A percentile compares a stretch with the other conserved stretches of the same genome.
phyloP scores from a whole-genome alignment of 2,113 vertebrate genomes.

The Silurus glanis region DNA sequence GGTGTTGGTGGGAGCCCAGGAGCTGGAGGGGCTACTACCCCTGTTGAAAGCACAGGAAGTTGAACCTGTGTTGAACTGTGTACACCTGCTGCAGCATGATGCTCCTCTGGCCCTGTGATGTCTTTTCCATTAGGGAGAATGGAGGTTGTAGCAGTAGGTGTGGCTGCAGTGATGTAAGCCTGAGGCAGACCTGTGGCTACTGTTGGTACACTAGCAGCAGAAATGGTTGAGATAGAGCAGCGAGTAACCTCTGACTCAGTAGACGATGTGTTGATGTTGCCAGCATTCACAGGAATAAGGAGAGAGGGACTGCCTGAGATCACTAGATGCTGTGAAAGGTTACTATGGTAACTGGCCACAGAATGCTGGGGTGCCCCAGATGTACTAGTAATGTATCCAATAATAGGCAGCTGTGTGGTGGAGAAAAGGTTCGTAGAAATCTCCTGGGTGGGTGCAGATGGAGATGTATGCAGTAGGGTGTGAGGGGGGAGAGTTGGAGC shows the following conservation, averaged over 20 bases:
- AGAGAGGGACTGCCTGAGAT: slow-evolving; percentile 92
- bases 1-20: slow-evolving; percentile 62
- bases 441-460: slow-evolving; percentile 80
- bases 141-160: slow-evolving; percentile 67
- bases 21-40: slow-evolving; percentile 59
- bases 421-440: slow-evolving; percentile 87
- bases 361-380: slow-evolving; percentile 68
- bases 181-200: slow-evolving; percentile 87
- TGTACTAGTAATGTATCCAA: slow-evolving; percentile 85
- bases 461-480: slow-evolving; percentile 88
- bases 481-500: slow-evolving; percentile 78
- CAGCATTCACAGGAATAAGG: slow-evolving; percentile 84
- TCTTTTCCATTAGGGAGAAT: slow-evolving; percentile 87
- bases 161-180: slow-evolving; percentile 76
- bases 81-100: slow-evolving; percentile 49
- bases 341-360: slow-evolving; percentile 81
- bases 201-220: slow-evolving; percentile 78
- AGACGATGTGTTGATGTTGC: slow-evolving; percentile 67
- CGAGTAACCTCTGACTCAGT: slow-evolving; percentile 78
- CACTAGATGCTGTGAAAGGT: slow-evolving; percentile 91
- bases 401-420: slow-evolving; percentile 87
- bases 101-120: slow-evolving; percentile 71
- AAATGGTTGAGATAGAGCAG: slow-evolving; percentile 79
- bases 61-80: slow-evolving; percentile 68
- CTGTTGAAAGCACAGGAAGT: slow-evolving; percentile 79